A percentile compares a stretch with the other conserved stretches of the same genome.
These are phyloP conservation scores for Spilosoma lubricipeda DNA, from an alignment of 2,888 invertebrate species.

Conservation along the genomic window DNA sequence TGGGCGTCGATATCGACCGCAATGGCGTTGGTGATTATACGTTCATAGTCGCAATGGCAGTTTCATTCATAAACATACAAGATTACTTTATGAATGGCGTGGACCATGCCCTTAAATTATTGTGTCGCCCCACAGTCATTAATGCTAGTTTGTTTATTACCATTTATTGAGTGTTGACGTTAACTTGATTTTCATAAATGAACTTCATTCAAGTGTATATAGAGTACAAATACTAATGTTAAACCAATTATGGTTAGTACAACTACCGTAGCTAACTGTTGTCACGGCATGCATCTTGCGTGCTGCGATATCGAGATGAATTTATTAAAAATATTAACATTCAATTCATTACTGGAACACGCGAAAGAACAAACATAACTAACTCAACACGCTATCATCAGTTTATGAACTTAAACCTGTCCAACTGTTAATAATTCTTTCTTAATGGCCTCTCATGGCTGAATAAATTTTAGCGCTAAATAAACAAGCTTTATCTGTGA, in stretches of 20 bases:
- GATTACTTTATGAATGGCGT: conserved; percentile 81
- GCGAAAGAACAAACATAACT: conserved; percentile 69
- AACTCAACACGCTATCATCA: conserved; percentile 69
- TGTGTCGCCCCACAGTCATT: conserved; percentile 66
- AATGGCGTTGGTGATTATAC: conserved; percentile 79
- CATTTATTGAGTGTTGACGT: conserved; percentile 79
- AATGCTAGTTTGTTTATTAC: conserved; percentile 77
- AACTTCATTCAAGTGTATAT: conserved; percentile 69
- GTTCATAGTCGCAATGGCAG: conserved; percentile 61
- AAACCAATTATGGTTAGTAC: conserved; percentile 55
- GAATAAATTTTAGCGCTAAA: conserved; percentile 84
- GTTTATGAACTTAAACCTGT: conserved; percentile 78
- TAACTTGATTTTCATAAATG: conserved; percentile 73
- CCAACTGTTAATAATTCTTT: conserved; percentile 77
- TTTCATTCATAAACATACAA: conserved; percentile 84
- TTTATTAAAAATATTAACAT: conserved; percentile 70
- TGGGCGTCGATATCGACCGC: conserved; percentile 69
- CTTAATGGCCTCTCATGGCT: conserved; percentile 79
- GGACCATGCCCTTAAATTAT: conserved; percentile 76
- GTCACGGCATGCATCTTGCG: conserved; percentile 33
- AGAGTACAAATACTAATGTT: conserved; percentile 55
- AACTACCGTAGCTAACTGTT: conserved; percentile 15
- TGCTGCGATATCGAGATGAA: conserved; percentile 54
- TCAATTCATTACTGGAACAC: conserved; percentile 73
- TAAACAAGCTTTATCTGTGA: conserved; percentile 83